phyloP scores from a whole-genome alignment of 1,140 invertebrate species.

The Plutomurus gul region DNA sequence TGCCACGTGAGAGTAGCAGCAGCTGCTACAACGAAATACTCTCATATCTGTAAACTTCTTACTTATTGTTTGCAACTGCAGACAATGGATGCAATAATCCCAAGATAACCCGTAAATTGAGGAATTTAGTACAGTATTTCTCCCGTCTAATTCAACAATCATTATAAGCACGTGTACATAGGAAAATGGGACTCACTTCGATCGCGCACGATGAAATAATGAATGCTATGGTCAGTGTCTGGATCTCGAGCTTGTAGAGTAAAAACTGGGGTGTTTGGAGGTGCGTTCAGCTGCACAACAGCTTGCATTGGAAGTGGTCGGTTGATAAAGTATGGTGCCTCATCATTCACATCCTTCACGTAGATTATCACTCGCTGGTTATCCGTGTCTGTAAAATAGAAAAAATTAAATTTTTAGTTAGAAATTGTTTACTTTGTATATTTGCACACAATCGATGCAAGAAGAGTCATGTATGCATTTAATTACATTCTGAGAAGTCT shows the following conservation, averaged over 20 bases:
- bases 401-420: constrained; percentile 39
- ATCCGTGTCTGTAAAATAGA: constrained; percentile 77
- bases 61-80: constrained; percentile 15
- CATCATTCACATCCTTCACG: constrained; percentile 94
- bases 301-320: constrained; percentile 93
- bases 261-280: constrained; percentile 92
- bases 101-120: no score
- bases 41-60: no score
- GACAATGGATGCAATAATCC: no score
- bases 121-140: no score
- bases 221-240: constrained; percentile 92
- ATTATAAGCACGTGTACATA: background rate
- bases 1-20: background rate
- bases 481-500: no score
- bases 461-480: no score
- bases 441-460: background rate
- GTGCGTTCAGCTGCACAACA: constrained; percentile 90
- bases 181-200: constrained; percentile 69
- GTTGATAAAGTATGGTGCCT: constrained; percentile 94
- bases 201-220: constrained; percentile 92
- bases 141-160: no score
- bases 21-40: background rate
- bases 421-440: no score
- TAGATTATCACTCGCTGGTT: constrained; percentile 93
- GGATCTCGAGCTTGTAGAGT: constrained; percentile 92